Evolutionary conservation across 2,888 invertebrate genomes (phyloP), one percentile per base, ranked within the genome.

Genomic region (Cantharis rustica): DNA sequence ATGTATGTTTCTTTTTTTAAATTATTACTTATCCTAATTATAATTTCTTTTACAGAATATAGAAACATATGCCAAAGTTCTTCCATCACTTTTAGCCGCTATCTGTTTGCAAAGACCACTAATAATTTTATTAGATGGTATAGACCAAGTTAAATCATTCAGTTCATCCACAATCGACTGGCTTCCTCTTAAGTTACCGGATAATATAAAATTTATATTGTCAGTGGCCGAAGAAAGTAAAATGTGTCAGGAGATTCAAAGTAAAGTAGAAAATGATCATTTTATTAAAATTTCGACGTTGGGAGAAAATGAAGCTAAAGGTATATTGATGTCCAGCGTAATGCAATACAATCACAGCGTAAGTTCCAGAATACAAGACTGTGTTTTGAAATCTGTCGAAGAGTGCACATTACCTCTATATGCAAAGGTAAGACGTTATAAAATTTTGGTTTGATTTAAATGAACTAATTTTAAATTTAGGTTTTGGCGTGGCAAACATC

Each of bases 121-220:
- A 76, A 90, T 95, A 71, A 90, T 96, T 79, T 90, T 95, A 70
- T 91, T 96, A 81, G 96, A 96, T 84, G 95, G 95, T 0, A 89
- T 96, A 64, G 94, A 94, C 85, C 92, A 93, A 85, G 90, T 92
- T 75, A 87, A 86, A 80, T 80, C 83, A 68, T 88, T 91, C 84
- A 92, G 93, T 72, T 89, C 92, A 77, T 89, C 91, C 16, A 91
- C 91, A 78, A 90, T 94, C 61, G 90, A 92, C 79, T 96, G 96
- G 96, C 89, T 96, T 81, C 95, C 96, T 7, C 89, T 90, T 72
- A 90, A 91, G 69, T 89, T 96, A 80, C 95, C 95, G 4, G 90
- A 91, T 73, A 92, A 94, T 85, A 93, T 94, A 71, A 95, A 95
- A 88, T 88, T 96, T 83, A 92, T 96, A 76, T 88, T 95, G 82